phyloP scores from a whole-genome alignment of 2,113 vertebrate genomes.

The Sylvicapra grimmia region DNA sequence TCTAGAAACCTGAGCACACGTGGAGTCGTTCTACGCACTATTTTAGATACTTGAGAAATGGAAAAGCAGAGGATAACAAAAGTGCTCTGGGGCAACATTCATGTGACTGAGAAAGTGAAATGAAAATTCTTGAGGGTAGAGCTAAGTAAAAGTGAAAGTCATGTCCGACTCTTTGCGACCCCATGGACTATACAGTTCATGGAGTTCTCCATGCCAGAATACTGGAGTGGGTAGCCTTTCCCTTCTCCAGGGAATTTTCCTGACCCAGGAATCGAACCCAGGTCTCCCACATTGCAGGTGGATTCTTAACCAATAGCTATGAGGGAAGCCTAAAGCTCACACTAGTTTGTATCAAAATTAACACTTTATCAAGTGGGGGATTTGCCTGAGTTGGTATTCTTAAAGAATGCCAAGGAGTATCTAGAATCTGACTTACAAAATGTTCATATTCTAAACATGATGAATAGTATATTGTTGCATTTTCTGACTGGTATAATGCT shows the following conservation, averaged over 20 bases:
- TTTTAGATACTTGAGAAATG: not conserved
- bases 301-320: not conserved
- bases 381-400: not conserved
- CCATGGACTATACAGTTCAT: not conserved
- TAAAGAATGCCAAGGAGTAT: not conserved
- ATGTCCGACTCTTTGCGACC: rapidly evolving
- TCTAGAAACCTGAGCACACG: not conserved
- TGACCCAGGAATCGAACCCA: not conserved
- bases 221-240: not conserved
- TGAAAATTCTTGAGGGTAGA: not conserved
- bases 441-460: not conserved
- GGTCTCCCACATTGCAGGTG: not conserved
- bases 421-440: not conserved
- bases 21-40: not conserved
- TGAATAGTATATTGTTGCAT: constrained; percentile 53
- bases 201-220: not conserved
- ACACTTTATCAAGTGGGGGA: not conserved
- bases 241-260: not conserved
- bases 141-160: not conserved
- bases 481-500: constrained; percentile 63
- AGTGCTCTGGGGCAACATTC: not conserved
- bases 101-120: not conserved
- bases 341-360: not conserved
- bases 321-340: not conserved
- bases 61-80: not conserved